These are phyloP conservation scores for Enteromius argenteus DNA, from an alignment of 2,797 vertebrate genomes.

Conservation along the genomic window DNA sequence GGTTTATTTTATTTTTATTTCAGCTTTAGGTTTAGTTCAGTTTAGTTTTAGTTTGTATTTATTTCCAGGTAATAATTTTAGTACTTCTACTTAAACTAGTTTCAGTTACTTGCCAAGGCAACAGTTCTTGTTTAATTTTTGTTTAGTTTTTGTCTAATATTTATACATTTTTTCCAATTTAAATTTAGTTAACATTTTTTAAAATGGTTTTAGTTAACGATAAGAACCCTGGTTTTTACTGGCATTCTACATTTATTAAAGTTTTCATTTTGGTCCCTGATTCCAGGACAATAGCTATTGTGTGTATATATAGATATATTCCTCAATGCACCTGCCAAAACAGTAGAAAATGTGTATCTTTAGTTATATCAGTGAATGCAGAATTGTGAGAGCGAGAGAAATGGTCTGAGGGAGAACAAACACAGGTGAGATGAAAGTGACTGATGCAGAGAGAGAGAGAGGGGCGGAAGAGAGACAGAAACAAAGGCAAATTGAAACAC, in stretches of 20 bases:
- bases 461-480: conserved; percentile 57
- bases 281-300: not conserved
- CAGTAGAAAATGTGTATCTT: not conserved
- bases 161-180: not conserved
- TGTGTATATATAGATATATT: not conserved
- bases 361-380: not conserved
- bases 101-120: not conserved
- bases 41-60: not conserved
- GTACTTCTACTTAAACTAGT: not conserved
- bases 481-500: conserved; percentile 59
- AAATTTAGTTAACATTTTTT: not conserved
- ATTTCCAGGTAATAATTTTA: not conserved
- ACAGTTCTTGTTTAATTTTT: not conserved
- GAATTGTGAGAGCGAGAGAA: not conserved
- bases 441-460: not conserved
- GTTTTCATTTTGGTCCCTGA: not conserved
- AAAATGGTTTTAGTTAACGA: not conserved
- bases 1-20: not conserved
- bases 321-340: not conserved
- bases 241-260: not conserved
- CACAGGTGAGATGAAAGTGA: conserved; percentile 7
- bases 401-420: conserved; percentile 13
- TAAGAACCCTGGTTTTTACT: not conserved
- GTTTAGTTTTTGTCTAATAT: not conserved
- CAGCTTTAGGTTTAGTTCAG: not conserved